A percentile compares a stretch with the other conserved stretches of the same genome.
Conservation (phyloP, 92 coral and sea anemone genomes). For the Galaxea fascicularis region DNA sequence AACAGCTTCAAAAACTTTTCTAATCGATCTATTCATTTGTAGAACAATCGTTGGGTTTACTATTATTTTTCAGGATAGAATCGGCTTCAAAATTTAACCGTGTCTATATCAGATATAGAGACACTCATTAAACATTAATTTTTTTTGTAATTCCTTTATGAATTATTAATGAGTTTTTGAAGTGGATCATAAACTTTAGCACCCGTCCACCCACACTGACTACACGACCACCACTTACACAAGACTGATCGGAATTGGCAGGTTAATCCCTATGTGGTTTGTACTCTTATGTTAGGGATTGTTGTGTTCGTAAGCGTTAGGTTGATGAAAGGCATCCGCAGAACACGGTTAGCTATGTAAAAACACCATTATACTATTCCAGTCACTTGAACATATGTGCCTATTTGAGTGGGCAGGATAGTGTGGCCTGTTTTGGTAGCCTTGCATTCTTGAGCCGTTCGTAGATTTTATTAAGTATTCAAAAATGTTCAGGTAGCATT, state of each 20-base stretch:
- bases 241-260: not conserved
- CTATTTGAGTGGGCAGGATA: not conserved
- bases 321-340: not conserved
- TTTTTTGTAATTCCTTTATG: no score
- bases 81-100: no score
- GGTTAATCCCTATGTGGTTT: not conserved
- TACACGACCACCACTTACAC: not conserved
- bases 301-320: not conserved
- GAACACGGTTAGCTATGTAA: not conserved
- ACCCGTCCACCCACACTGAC: not conserved
- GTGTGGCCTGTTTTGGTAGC: not conserved
- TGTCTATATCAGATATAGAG: no score
- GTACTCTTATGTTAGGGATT: not conserved
- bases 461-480: no score
- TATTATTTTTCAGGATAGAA: no score
- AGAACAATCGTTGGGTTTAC: no score
- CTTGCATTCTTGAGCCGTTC: no score
- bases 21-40: no score
- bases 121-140: no score
- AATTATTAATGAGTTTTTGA: no score
- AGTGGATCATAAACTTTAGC: not conserved
- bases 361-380: not conserved
- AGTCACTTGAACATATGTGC: not conserved
- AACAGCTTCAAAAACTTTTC: no score
- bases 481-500: no score